These are phyloP conservation scores for Heliconius melpomene DNA, from an alignment of 1,140 invertebrate species.

Conservation along the genomic window DNA sequence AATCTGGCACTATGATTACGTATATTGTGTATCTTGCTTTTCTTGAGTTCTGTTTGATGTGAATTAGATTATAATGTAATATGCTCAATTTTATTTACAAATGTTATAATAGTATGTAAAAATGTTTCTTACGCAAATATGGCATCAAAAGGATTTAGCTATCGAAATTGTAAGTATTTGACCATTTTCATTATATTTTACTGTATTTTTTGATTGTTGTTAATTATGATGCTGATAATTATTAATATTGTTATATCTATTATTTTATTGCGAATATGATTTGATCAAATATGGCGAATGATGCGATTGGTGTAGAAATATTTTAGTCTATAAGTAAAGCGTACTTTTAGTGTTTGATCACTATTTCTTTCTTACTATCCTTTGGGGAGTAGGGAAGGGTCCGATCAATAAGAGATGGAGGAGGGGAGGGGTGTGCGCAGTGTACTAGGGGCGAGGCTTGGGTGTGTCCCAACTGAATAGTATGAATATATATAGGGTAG, in stretches of 20 bases:
- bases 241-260: not conserved
- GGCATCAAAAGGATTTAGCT: not conserved
- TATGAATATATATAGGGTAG: no score
- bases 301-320: no score
- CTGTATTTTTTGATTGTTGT: not conserved
- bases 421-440: no score
- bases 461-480: not conserved
- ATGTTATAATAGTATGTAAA: constrained; percentile 2
- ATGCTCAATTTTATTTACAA: constrained; percentile 6
- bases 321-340: no score
- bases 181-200: not conserved
- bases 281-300: no score
- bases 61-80: not conserved
- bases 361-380: no score
- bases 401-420: no score
- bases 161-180: not conserved
- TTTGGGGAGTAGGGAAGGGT: no score
- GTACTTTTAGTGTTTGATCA: no score
- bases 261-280: no score
- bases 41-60: constrained; percentile 3
- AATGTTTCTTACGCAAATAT: not conserved
- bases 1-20: constrained; percentile 3
- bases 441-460: not conserved
- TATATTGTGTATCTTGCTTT: constrained; percentile 1
- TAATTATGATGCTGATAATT: not conserved